Evolutionary conservation across 2,888 invertebrate genomes (phyloP).

Genomic region (Zeuzera pyrina): DNA sequence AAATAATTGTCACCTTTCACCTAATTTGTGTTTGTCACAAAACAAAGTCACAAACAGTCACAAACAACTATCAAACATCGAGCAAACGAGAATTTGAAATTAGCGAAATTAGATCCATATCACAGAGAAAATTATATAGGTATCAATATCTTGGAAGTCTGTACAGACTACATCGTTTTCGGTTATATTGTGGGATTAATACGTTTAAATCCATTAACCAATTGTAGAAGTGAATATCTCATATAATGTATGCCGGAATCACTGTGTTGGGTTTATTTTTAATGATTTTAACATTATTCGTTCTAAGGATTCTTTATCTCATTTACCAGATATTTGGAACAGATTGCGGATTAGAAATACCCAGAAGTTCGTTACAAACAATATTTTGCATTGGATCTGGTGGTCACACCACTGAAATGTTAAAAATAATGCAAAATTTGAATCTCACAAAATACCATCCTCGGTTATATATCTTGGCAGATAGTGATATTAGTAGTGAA

Average conservation of each 20-base stretch:
- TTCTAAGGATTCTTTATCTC: conserved; percentile 29
- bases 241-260: no score
- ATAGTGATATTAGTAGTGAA: conserved; percentile 83
- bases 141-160: background rate
- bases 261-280: conserved; percentile 1
- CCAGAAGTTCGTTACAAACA: conserved; percentile 44
- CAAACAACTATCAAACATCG: no score
- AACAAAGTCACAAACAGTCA: no score
- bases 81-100: no score
- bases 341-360: conserved; percentile 27
- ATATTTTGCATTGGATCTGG: conserved; percentile 84
- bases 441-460: conserved; percentile 78
- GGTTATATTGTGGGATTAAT: background rate
- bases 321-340: conserved; percentile 30
- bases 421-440: conserved; percentile 79
- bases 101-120: no score
- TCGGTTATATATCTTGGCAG: conserved; percentile 84
- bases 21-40: no score
- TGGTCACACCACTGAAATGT: conserved; percentile 96
- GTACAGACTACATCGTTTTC: background rate
- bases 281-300: conserved; percentile 13
- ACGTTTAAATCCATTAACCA: no score
- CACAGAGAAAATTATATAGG: background rate
- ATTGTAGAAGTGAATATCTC: no score
- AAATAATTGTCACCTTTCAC: no score